phyloP scores from a whole-genome alignment of 1,140 invertebrate species.

The Polypedilum pembai region DNA sequence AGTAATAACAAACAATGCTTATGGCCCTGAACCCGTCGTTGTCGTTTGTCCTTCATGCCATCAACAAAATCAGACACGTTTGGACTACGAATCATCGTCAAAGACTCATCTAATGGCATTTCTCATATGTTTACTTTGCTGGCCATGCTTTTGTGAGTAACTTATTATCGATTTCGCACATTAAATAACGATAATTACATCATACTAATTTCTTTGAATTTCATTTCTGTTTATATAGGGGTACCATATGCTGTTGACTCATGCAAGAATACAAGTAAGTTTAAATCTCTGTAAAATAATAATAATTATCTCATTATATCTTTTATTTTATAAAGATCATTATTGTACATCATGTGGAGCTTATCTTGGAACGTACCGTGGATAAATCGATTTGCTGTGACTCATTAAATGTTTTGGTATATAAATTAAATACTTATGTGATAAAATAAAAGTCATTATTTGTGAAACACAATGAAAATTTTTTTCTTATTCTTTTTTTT shows the following conservation, averaged over 20 bases:
- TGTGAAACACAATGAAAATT: too few species aligned
- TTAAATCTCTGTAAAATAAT: not conserved
- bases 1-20: not conserved
- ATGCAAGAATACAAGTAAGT: conserved; percentile 46
- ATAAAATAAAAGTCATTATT: too few species aligned
- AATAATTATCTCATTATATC: not conserved
- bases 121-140: conserved; percentile 48
- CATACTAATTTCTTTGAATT: conserved; percentile 30
- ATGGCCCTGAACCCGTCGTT: conserved; percentile 44
- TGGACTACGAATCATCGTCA: conserved; percentile 47
- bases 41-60: conserved; percentile 52
- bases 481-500: not conserved
- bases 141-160: conserved; percentile 39
- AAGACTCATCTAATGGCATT: conserved; percentile 56
- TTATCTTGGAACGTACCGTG: conserved; percentile 51
- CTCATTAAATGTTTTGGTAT: too few species aligned
- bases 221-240: conserved; percentile 45
- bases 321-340: conserved; percentile 44
- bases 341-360: conserved; percentile 57
- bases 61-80: conserved; percentile 45
- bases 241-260: conserved; percentile 59
- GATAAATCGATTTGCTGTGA: not conserved
- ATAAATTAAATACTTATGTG: too few species aligned
- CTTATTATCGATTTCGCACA: conserved; percentile 30
- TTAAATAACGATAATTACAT: not conserved